phyloP scores from a whole-genome alignment of 2,113 vertebrate species.

The Hippocampus abdominalis region DNA sequence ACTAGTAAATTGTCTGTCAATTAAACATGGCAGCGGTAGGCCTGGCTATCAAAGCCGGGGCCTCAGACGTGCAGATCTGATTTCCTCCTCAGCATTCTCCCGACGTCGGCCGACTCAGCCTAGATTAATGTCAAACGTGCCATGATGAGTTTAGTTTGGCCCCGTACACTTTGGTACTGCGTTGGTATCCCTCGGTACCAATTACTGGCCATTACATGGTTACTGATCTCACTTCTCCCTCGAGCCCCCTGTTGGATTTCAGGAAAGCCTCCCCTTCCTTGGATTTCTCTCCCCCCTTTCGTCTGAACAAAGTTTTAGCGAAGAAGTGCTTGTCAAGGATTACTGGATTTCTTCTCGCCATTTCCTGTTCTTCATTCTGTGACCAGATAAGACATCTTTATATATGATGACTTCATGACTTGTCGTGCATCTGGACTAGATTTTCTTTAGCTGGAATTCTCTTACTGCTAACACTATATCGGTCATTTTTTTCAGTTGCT shows the following conservation, averaged over 20 bases:
- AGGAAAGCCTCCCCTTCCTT: constrained; percentile 65
- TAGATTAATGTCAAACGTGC: constrained; percentile 73
- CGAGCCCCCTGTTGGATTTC: constrained; percentile 66
- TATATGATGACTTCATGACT: constrained; percentile 50
- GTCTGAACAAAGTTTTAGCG: constrained; percentile 63
- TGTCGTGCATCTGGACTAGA: constrained; percentile 40
- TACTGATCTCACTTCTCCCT: constrained; percentile 73
- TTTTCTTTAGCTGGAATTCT: constrained; percentile 20
- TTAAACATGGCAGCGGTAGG: constrained; percentile 71
- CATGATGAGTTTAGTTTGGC: constrained; percentile 71
- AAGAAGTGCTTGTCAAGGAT: constrained; percentile 57
- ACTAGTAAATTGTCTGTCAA: constrained; percentile 69
- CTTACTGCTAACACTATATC: not conserved
- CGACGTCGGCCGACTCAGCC: constrained; percentile 67
- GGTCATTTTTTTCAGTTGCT: not conserved
- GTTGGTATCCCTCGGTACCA: constrained; percentile 72
- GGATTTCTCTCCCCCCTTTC: constrained; percentile 57
- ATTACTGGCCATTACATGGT: constrained; percentile 77
- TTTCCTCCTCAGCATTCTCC: constrained; percentile 71
- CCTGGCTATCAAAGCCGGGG: constrained; percentile 66
- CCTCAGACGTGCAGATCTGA: constrained; percentile 68
- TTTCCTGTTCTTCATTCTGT: constrained; percentile 32
- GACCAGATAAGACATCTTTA: constrained; percentile 53
- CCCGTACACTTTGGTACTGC: constrained; percentile 62
- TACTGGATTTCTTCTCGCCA: constrained; percentile 52